These are phyloP conservation scores for Engraulis encrasicolus DNA, from an alignment of 2,113 vertebrate genomes.

Conservation along the genomic window DNA sequence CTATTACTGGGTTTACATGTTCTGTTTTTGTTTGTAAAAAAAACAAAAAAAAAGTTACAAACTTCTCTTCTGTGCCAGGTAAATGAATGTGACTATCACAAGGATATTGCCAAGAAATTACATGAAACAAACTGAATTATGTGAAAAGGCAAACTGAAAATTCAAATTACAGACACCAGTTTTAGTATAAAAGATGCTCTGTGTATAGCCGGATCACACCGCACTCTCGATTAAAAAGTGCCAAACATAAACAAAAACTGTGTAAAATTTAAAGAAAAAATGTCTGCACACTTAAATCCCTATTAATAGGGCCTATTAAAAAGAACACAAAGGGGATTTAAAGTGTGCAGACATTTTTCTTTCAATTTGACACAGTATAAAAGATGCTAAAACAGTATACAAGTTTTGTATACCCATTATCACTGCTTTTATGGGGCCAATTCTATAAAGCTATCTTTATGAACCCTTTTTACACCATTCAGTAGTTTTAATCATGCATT, in stretches of 20 bases:
- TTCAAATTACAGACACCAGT: not conserved
- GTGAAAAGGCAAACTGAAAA: too few species aligned
- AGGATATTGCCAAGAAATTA: not conserved
- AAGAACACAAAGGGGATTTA: too few species aligned
- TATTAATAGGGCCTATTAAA: too few species aligned
- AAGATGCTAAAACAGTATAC: not conserved
- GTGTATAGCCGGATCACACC: too few species aligned
- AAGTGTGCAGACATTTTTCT: too few species aligned
- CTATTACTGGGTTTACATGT: not conserved
- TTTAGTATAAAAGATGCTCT: not conserved
- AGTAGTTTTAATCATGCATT: not conserved
- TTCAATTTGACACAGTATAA: too few species aligned
- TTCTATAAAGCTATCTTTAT: not conserved
- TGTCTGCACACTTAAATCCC: too few species aligned
- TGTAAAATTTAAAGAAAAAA: too few species aligned
- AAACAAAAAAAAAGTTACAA: too few species aligned
- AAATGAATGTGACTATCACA: not conserved
- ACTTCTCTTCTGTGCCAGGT: not conserved
- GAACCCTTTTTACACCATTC: not conserved
- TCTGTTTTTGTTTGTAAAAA: not conserved
- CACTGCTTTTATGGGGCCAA: slow-evolving; percentile 3
- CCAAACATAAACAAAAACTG: too few species aligned
- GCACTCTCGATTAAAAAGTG: too few species aligned
- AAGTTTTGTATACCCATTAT: not conserved
- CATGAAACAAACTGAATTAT: not conserved